Percentiles rank a stretch among this genome's conserved stretches.
These are phyloP conservation scores for Podargus strigoides DNA, from an alignment of 2,797 vertebrate species.

Conservation along the genomic window DNA sequence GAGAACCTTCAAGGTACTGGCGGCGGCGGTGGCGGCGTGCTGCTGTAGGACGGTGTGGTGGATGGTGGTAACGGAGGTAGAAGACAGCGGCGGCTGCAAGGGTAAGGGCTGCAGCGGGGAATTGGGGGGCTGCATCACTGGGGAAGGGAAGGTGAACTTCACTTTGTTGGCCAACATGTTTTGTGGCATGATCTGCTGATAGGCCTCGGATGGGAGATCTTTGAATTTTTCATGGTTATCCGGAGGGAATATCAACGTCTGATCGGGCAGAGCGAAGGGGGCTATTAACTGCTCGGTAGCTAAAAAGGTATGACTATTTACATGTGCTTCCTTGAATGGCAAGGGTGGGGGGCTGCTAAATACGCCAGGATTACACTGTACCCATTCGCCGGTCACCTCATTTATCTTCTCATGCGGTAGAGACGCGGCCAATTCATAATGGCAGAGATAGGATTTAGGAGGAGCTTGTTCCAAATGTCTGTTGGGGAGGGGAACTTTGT, in stretches of 20 bases:
- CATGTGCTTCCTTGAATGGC: conserved; percentile 71
- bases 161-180: conserved; percentile 74
- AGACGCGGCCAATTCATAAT: conserved; percentile 58
- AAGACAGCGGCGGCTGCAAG: conserved; percentile 73
- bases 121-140: conserved; percentile 15
- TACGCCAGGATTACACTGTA: conserved; percentile 62
- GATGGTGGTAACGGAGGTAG: conserved; percentile 79
- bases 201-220: conserved; percentile 72
- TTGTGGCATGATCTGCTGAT: conserved; percentile 75
- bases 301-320: conserved; percentile 63
- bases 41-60: conserved; percentile 82
- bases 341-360: conserved; percentile 65
- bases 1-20: conserved; percentile 73
- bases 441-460: conserved; percentile 63
- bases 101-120: conserved; percentile 74
- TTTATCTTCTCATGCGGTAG: conserved; percentile 52
- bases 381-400: conserved; percentile 55
- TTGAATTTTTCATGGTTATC: conserved; percentile 75
- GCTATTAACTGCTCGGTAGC: conserved; percentile 67
- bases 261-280: conserved; percentile 68
- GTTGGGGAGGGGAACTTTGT: conserved; percentile 27
- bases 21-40: conserved; percentile 39
- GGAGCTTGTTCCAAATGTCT: conserved; percentile 46
- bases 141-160: conserved; percentile 73
- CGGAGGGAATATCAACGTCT: conserved; percentile 69